Percentiles rank a stretch among this genome's conserved stretches.
phyloP scores from a whole-genome alignment of 2,797 vertebrate genomes.

The Cyclura pinguis region DNA sequence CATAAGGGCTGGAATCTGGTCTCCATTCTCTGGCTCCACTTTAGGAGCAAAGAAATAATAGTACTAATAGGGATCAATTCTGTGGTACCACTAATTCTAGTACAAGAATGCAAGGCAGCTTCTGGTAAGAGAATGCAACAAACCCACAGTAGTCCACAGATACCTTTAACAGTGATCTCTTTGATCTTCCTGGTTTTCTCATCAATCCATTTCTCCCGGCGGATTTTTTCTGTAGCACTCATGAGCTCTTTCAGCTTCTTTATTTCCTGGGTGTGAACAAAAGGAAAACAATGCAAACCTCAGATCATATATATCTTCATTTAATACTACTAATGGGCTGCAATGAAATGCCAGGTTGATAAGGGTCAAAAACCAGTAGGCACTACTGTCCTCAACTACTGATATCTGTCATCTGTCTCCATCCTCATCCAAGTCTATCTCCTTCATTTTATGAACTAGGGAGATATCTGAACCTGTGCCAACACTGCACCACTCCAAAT shows the following conservation, averaged over 20 bases:
- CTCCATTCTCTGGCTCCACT: not conserved
- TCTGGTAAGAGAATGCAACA: not conserved
- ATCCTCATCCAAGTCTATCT: not conserved
- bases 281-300: not conserved
- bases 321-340: not conserved
- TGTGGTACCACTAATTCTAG: not conserved
- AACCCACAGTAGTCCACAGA: fast-evolving
- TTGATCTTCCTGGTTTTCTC: constrained; percentile 98
- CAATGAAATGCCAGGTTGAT: not conserved
- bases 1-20: not conserved
- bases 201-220: constrained; percentile 94
- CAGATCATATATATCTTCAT: not conserved
- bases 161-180: constrained; percentile 96
- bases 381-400: not conserved
- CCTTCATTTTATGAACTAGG: constrained; percentile 2
- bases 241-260: constrained; percentile 95
- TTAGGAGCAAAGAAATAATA: not conserved
- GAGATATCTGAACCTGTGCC: not conserved
- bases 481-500: not conserved
- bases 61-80: not conserved
- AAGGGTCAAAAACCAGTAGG: not conserved
- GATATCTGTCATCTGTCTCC: not conserved
- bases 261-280: constrained; percentile 86
- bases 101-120: not conserved
- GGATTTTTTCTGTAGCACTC: constrained; percentile 91